These are phyloP conservation scores for Diorhabda carinulata DNA, from an alignment of 1,140 invertebrate genomes.

Conservation along the genomic window DNA sequence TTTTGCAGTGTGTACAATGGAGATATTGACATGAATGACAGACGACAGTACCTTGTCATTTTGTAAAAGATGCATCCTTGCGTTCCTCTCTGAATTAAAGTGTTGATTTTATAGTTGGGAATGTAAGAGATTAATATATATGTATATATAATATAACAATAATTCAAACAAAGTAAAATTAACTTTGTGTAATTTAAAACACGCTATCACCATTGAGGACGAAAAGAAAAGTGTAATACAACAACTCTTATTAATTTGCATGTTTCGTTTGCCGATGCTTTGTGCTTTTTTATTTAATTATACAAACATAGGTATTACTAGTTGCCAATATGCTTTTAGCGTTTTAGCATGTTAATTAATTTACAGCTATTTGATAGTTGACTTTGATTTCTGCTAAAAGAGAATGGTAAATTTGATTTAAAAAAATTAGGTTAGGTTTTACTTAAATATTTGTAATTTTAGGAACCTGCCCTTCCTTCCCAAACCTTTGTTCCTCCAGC, in stretches of 20 bases:
- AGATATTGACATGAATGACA: too few species aligned
- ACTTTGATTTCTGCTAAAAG: not conserved
- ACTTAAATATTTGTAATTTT: not conserved
- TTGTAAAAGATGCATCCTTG: too few species aligned
- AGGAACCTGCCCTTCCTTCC: slow-evolving; percentile 29
- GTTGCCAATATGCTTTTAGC: not conserved
- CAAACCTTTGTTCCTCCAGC: slow-evolving; percentile 36
- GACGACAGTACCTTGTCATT: too few species aligned
- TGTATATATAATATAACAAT: too few species aligned
- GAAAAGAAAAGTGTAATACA: not conserved
- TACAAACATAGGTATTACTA: not conserved
- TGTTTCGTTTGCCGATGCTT: not conserved
- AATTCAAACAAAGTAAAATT: too few species aligned
- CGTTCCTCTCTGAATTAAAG: too few species aligned
- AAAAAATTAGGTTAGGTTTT: not conserved
- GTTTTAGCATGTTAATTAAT: not conserved
- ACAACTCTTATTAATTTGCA: not conserved
- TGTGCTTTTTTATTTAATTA: not conserved
- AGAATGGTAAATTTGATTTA: not conserved
- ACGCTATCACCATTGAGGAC: not conserved
- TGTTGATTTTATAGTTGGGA: too few species aligned
- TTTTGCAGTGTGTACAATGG: too few species aligned
- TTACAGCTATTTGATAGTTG: not conserved
- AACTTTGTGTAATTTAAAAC: too few species aligned
- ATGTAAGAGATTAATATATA: too few species aligned